Conservation (phyloP, 2,888 invertebrate species). For the Perithous albicinctus region DNA sequence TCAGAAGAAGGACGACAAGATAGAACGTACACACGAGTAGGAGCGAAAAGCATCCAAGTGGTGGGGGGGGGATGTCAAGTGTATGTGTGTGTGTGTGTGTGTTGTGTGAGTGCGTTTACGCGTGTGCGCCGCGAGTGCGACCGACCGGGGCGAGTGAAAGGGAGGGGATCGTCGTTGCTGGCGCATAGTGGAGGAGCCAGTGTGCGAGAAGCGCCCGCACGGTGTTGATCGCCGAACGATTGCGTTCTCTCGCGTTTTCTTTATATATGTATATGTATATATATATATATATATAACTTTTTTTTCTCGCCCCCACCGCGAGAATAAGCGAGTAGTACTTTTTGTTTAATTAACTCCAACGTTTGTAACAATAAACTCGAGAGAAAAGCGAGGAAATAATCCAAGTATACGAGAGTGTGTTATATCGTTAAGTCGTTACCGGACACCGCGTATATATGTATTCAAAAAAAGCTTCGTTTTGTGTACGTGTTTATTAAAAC, state of each 20-base stretch:
- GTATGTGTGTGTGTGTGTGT: slow-evolving; percentile 57
- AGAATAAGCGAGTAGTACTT: background rate
- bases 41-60: slow-evolving; percentile 60
- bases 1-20: slow-evolving; percentile 12
- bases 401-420: slow-evolving; percentile 1
- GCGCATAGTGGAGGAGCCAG: slow-evolving; percentile 74
- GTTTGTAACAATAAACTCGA: background rate
- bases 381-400: no score
- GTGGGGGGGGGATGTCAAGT: slow-evolving; percentile 42
- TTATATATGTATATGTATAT: slow-evolving; percentile 23
- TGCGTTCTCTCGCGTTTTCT: slow-evolving; percentile 61
- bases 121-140: slow-evolving; percentile 66
- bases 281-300: no score
- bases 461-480: slow-evolving; percentile 19
- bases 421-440: background rate
- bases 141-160: slow-evolving; percentile 58
- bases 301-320: background rate
- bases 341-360: background rate
- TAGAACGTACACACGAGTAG: slow-evolving; percentile 24
- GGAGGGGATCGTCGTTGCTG: slow-evolving; percentile 67
- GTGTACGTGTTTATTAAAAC: slow-evolving; percentile 11
- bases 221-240: slow-evolving; percentile 75
- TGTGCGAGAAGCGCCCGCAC: slow-evolving; percentile 79
- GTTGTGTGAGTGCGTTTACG: slow-evolving; percentile 60
- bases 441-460: slow-evolving; percentile 21